A percentile compares a stretch with the other conserved stretches of the same genome.
phyloP scores from a whole-genome alignment of 2,888 invertebrate species.

The Sepiola atlantica region DNA sequence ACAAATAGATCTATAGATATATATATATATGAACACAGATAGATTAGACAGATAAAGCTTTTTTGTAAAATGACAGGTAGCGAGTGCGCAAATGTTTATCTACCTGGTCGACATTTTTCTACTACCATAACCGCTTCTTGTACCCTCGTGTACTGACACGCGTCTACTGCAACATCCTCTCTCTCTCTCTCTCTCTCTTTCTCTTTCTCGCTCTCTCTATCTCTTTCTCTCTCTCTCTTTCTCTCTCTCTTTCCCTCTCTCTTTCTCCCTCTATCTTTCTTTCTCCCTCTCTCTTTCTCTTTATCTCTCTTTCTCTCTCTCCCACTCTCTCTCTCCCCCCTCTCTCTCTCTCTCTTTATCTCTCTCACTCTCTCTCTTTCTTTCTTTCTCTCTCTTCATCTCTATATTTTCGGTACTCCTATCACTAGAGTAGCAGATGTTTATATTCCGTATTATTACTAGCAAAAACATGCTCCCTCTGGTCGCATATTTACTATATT shows the following conservation, averaged over 20 bases:
- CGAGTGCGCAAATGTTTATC: background rate
- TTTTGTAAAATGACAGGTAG: background rate
- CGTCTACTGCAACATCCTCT: background rate
- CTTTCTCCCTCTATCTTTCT: background rate
- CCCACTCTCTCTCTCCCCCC: background rate
- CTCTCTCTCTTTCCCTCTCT: background rate
- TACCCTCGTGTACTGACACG: constrained; percentile 19
- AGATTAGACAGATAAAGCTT: background rate
- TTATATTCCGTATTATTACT: no score
- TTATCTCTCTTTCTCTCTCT: background rate
- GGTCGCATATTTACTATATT: no score
- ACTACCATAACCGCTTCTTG: background rate
- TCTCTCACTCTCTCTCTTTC: background rate
- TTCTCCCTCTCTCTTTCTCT: background rate
- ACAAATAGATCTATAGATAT: background rate
- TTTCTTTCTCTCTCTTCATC: background rate
- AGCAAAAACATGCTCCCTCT: no score
- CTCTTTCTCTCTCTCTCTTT: background rate
- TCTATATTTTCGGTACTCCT: background rate
- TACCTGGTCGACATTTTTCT: background rate
- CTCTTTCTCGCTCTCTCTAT: background rate
- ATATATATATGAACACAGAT: background rate
- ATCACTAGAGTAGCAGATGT: background rate
- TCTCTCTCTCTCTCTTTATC: background rate
- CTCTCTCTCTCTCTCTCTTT: background rate